Evolutionary conservation across 2,888 invertebrate species (phyloP), one percentile per base, ranked within the genome.

Genomic region (Agriopis marginaria): DNA sequence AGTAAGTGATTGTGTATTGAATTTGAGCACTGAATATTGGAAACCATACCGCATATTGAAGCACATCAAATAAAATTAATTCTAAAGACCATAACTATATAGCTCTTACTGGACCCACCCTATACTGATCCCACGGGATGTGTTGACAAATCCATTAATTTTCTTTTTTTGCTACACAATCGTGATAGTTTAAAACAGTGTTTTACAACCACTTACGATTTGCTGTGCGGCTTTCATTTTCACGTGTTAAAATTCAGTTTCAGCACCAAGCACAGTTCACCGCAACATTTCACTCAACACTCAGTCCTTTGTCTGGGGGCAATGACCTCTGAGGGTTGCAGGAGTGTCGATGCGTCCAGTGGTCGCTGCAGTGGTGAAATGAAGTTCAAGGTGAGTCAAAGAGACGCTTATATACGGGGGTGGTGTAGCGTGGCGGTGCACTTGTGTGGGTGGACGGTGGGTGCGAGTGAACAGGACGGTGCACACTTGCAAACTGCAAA

Each of bases 381-480:
- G 93, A 92, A 93, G 94, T 94, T 94, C 94, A 94, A 94, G 94
- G 94, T 89, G 90, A 90, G 85, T 83, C 76, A 76, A 84, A 77
- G 72, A 75, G 79, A 83, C 80, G 87, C 82, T 92, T 94, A 93
- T 94, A 94, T 94, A 93, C 87, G 86, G 86, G 93, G 92, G 92
- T 93, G 84, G 90, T 87, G 89, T 85, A 91, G 84, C 93, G 93
- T 90, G 85, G 81, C 71, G 68, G 7, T 75, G 80, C 73, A 61
- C 9, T 58, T 79, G 90, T 90, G 89, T 87, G 77, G 32, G 70
- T 64, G 58, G 0, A 23, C 39, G 14, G 62, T 65, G 81, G 54
- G 85, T 83, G 74, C 74, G 70, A 66, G 81, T 68, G 73, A 67
- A 69, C 50, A 60, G 39, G 62, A 49, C 66, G 50, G 71, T 84